Base-by-base conservation (phyloP, 2,888 invertebrate species). In the Ichneumoninae sp. region DNA sequence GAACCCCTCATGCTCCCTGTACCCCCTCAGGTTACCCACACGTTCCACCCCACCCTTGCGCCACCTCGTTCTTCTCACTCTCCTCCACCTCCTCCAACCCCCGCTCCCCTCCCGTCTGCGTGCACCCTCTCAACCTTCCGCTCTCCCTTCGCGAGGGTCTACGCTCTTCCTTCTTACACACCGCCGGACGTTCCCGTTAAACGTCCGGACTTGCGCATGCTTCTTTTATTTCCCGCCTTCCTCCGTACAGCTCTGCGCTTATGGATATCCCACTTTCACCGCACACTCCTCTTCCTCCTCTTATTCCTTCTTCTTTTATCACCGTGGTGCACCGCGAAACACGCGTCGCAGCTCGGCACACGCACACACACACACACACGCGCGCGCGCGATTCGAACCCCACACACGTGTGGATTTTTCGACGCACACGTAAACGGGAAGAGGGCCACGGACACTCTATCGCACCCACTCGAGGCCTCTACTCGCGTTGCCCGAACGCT, bases 1-100 rank as follows among this genome's bases (percentile, higher is more conserved):
- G 90, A 90, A 83, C 81, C 88, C 91, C 91, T 90, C 93, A 93
- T 93, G 88, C 89, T 91, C 89, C 87, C 89, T 87, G 85, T 87
- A 87, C 85, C 87, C 88, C 72, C 86, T 83, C 82, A 83, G 84
- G 65, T 87, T 84, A 86, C 87, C 77, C 82, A 75, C 84, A 79
- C 84, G 86, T 84, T 87, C 80, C 84, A 83, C 81, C 85, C 76
- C 72, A 66, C 80, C 70, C 78, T 87, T 85, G 50, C 80, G 52
- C 78, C 66, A 75, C 72, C 69, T 68, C 60, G 70, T 66, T 40
- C 62, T n/a, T 78, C 60, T 74, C 71, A 16, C 80, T 44, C 13
- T 30, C 47, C 19, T 69, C 40, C 75, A 70, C 40, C 40, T 40
- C 26, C 78, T 78, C 70, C 22, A 47, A 57, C 52, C 74, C 82